Evolutionary conservation across 2,113 vertebrate species (phyloP).

Genomic region (Myiozetetes cayanensis): DNA sequence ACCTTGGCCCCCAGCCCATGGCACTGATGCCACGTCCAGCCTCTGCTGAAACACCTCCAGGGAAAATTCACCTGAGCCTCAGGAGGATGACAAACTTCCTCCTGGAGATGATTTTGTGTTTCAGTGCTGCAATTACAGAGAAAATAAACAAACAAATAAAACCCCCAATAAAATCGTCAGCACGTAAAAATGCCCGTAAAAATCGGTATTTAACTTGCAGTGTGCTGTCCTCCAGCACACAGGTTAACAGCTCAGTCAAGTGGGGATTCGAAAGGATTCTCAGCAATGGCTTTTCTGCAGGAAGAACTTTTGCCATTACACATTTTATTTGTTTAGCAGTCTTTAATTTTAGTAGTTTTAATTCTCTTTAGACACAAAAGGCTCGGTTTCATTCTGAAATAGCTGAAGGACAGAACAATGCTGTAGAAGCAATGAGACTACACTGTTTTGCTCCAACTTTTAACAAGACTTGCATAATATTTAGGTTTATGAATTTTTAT

Average conservation of each 20-base stretch:
- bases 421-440: not conserved
- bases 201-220: not conserved
- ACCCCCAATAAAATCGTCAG: not conserved
- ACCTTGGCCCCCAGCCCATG: too few species aligned
- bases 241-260: not conserved
- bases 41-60: too few species aligned
- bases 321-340: not conserved
- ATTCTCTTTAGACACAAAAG: not conserved
- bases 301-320: not conserved
- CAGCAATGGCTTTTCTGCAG: not conserved
- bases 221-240: not conserved
- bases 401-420: not conserved
- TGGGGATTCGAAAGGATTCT: not conserved
- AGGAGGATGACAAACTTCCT: not conserved
- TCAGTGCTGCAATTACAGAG: not conserved
- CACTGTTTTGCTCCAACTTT: not conserved
- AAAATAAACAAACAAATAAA: not conserved
- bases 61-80: not conserved
- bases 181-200: not conserved
- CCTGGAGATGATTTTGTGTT: not conserved
- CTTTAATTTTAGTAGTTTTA: conserved; percentile 12
- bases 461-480: not conserved
- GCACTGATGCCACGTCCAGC: too few species aligned
- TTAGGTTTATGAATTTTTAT: not conserved
- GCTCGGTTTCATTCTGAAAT: not conserved